These are phyloP conservation scores for Dermolepida albohirtum DNA, from an alignment of 2,888 invertebrate genomes.

Conservation along the genomic window DNA sequence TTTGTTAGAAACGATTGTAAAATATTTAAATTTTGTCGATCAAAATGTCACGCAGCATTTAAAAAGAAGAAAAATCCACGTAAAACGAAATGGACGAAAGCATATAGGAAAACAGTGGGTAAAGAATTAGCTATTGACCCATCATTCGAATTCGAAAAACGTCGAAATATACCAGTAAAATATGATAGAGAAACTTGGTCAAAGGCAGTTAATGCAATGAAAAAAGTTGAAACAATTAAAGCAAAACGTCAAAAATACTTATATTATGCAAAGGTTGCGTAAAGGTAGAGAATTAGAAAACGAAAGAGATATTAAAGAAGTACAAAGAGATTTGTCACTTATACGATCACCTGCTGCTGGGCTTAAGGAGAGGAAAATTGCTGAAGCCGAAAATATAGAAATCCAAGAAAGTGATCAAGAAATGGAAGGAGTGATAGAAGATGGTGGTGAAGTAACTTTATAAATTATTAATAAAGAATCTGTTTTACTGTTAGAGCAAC, in stretches of 20 bases:
- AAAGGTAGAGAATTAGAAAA: constrained; percentile 91
- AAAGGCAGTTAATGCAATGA: constrained; percentile 92
- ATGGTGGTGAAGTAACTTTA: constrained; percentile 69
- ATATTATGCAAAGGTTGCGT: constrained; percentile 88
- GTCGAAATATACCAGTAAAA: constrained; percentile 91
- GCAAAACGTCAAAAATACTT: constrained; percentile 85
- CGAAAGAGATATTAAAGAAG: constrained; percentile 88
- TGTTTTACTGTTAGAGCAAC: not conserved
- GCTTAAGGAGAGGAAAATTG: constrained; percentile 76
- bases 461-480: constrained; percentile 55
- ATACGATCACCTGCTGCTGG: constrained; percentile 92
- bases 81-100: constrained; percentile 99
- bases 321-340: constrained; percentile 77
- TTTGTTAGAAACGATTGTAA: constrained; percentile 99
- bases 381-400: constrained; percentile 73
- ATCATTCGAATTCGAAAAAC: constrained; percentile 96
- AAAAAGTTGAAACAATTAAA: constrained; percentile 87
- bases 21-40: constrained; percentile 96
- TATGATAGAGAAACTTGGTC: constrained; percentile 93
- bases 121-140: constrained; percentile 97
- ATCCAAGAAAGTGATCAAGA: constrained; percentile 63
- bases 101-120: constrained; percentile 92
- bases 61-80: constrained; percentile 99
- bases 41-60: constrained; percentile 97
- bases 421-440: constrained; percentile 66